phyloP scores from a whole-genome alignment of 1,140 invertebrate genomes.

The Hetaerina americana region DNA sequence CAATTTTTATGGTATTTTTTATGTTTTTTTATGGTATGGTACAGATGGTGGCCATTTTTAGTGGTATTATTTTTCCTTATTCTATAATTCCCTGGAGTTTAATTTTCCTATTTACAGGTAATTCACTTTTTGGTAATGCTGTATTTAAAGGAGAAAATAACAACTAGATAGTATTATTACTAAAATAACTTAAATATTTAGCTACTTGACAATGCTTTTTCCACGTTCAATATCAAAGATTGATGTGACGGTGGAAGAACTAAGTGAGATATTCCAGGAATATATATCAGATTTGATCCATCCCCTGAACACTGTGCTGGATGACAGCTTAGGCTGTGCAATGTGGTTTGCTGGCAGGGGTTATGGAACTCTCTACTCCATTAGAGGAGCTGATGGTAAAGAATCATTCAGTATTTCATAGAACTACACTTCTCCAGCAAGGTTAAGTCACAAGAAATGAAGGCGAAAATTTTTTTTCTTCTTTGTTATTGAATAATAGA shows the following conservation, averaged over 20 bases:
- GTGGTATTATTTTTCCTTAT: too few species aligned
- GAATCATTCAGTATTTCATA: neutral
- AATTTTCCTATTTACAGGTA: too few species aligned
- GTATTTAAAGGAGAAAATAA: too few species aligned
- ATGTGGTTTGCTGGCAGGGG: constrained; percentile 89
- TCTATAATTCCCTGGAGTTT: too few species aligned
- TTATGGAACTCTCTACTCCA: constrained; percentile 31
- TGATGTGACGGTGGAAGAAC: constrained; percentile 57
- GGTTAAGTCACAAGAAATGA: constrained; percentile 35
- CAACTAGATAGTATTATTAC: too few species aligned
- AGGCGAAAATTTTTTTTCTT: neutral
- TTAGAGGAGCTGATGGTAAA: constrained; percentile 18
- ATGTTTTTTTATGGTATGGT: too few species aligned
- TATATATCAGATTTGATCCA: constrained; percentile 63
- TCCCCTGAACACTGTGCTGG: constrained; percentile 75
- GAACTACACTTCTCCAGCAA: constrained; percentile 44
- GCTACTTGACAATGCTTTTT: too few species aligned
- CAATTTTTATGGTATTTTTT: too few species aligned
- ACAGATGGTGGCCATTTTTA: too few species aligned
- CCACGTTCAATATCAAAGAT: constrained; percentile 42
- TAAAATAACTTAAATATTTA: too few species aligned
- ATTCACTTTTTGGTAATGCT: too few species aligned
- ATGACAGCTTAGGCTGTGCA: constrained; percentile 88
- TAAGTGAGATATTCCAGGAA: constrained; percentile 38
- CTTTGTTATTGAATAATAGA: neutral